Evolutionary conservation across 2,797 vertebrate genomes (phyloP), one percentile per base, ranked within the genome.

Genomic region (Parotocinclus haroldoi): DNA sequence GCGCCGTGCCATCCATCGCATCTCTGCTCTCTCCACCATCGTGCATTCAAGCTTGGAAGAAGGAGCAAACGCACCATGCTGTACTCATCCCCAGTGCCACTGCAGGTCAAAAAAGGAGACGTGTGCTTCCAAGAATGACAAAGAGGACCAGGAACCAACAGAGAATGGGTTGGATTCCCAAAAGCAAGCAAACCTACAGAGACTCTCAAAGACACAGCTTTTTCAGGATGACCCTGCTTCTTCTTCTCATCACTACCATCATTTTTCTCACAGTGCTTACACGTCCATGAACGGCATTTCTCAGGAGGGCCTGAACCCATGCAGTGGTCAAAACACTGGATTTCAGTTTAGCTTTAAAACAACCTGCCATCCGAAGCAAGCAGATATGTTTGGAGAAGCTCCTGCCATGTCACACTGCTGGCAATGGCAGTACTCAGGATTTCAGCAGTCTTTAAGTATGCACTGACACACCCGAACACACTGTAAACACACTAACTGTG

Each of bases 1-100:
- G 37, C 93, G 94, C 63, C 81, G 94, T 42, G 96, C 96, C 83
- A 98, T 99, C 83, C 90, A 91, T 79, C 92, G 89, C 76, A 99
- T 99, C 81, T 74, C 94, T 0, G 88, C 91, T 4, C 90, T 98
- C 16, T 98, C 96, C 0, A 85, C 88, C 0, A 93, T 93, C 67
- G 84, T 99, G 79, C 92, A 59, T 42, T 81, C 91, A 0, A 82
- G 89, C n/a, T 74, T 62, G 2, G 36, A 37, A 11, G 13, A 14
- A 7, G 42, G 60, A 71, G 36, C 44, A 0, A 40, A 46, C 0
- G 1, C 46, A 11, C 39, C 60, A 4, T 8, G 9, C 6, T 64
- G 70, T 16, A n/a, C 52, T 14, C 71, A 42, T 36, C 27, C 48
- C 0, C 67, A 71, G 44, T 63, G 73, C 54, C 57, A 48, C 17